These are phyloP conservation scores for Trididemnum clinides DNA, from an alignment of 23 tunicate genomes.

Conservation along the genomic window DNA sequence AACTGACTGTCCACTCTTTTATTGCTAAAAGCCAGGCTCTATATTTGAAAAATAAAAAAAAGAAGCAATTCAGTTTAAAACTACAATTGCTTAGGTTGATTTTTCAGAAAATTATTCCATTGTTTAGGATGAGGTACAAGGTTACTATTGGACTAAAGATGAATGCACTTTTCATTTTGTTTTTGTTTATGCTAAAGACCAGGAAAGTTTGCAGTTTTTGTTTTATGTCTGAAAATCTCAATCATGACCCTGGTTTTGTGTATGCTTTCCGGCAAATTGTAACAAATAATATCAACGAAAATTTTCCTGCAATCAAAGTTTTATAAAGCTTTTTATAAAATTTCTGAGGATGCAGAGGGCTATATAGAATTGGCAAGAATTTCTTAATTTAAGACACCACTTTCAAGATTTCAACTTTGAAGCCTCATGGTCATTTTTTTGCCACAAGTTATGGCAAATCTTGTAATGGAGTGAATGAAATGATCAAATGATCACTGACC, in stretches of 20 bases:
- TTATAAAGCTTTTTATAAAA: conserved; percentile 7
- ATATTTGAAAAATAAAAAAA: conserved; percentile 22
- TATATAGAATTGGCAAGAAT: conserved; percentile 8
- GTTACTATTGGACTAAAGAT: conserved; percentile 14
- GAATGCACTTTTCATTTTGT: conserved; percentile 13
- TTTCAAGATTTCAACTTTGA: conserved; percentile 15
- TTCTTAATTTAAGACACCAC: conserved; percentile 16
- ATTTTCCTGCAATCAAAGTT: conserved; percentile 3
- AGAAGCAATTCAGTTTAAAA: neutral
- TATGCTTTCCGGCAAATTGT: conserved; percentile 7
- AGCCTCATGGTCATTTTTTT: conserved; percentile 43
- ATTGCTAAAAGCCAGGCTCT: conserved; percentile 31
- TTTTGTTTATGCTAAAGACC: too few relatives aligned
- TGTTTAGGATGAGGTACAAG: neutral
- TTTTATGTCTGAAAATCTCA: conserved; percentile 19
- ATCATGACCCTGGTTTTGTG: conserved; percentile 30
- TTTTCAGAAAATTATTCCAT: conserved; percentile 35
- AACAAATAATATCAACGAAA: conserved; percentile 25
- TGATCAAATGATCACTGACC: conserved; percentile 1
- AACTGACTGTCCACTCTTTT: conserved; percentile 38
- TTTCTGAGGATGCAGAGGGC: conserved; percentile 37
- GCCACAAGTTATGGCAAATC: conserved; percentile 61
- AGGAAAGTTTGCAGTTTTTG: neutral
- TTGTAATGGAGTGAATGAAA: conserved; percentile 25
- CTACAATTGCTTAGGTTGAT: conserved; percentile 14